Base-by-base conservation (phyloP, 1,140 invertebrate genomes). In the Caenorhabditis briggsae region DNA sequence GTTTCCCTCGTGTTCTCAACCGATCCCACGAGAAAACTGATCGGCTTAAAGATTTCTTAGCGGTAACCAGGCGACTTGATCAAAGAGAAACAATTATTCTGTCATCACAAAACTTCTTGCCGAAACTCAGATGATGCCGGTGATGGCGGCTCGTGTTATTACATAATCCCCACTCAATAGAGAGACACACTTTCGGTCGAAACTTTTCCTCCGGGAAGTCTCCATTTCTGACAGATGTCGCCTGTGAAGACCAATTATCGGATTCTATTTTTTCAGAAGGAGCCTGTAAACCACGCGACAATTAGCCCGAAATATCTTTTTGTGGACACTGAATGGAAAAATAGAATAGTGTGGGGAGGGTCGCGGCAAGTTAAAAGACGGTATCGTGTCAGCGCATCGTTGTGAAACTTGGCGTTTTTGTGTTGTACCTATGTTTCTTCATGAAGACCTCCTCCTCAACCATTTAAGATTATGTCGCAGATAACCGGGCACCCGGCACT, bases 371-470 rank as follows among this genome's bases (percentile, higher is more conserved):
- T 78, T 50, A 50, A 78, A 78, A 78, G 70, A 78, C 70, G 70
- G 70, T 78, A 78, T 78, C 70, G 46, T 78, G 70, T 78, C 70
- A 78, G 46, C 70, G 70, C 70, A 78, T 78, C 70, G 20, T 78
- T 78, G 70, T 78, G 70, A 78, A 78, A 78, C 70, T 78, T 78
- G 70, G 70, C 70, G 70, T 78, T 20, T 33, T 46, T 78, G 70
- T 78, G 70, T 50, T 78, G 70, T 78, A 78, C 70, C 70, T 78
- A 78, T 78, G 70, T 78, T 78, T 78, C 70, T 78, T 50, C 70
- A 78, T 78, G 70, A 78, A 78, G 70, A 78, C 70, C 70, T n/a
- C 70, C 33, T 23, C 61, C 25, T 74, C 65, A 16, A 78, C 70
- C 70, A 78, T 78, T 78, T 78, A 53, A 78, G 70, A 78, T 78